These are phyloP conservation scores for Caenorhabditis macrosperma DNA, from an alignment of 2,888 invertebrate genomes.

Conservation along the genomic window DNA sequence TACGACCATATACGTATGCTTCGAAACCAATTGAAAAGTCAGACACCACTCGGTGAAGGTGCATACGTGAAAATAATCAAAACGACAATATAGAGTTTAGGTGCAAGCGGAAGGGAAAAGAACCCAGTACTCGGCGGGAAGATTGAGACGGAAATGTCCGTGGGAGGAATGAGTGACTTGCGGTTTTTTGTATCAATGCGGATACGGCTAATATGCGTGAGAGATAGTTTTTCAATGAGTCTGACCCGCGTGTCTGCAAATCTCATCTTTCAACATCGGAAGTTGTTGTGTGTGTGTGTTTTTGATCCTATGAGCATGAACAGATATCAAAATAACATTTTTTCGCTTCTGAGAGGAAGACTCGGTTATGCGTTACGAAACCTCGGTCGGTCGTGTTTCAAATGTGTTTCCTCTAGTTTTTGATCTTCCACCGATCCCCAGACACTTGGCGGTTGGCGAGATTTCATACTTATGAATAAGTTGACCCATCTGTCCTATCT, in stretches of 20 bases:
- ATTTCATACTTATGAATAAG: no score
- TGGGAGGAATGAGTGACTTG: conserved; percentile 34
- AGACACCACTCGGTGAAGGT: neutral
- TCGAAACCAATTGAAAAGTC: neutral
- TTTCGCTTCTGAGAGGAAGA: no score
- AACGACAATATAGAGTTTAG: neutral
- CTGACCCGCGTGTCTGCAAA: conserved; percentile 21
- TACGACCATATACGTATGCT: neutral
- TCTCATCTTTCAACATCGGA: conserved; percentile 50
- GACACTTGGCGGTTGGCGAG: neutral
- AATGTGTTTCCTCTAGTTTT: neutral
- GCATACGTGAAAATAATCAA: neutral
- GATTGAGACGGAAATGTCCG: conserved; percentile 54
- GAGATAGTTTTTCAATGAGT: conserved; percentile 40
- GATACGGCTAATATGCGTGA: conserved; percentile 44
- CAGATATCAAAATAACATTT: conserved; percentile 19
- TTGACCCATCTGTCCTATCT: conserved; percentile 23
- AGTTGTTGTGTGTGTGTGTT: conserved; percentile 31
- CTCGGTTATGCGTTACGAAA: neutral
- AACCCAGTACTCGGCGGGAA: conserved; percentile 20
- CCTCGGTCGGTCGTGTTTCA: neutral
- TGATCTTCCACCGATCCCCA: neutral
- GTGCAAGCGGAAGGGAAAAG: conserved; percentile 5
- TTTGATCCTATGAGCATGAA: conserved; percentile 22
- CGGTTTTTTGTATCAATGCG: conserved; percentile 43